Base-by-base conservation (phyloP, 2,888 invertebrate genomes). In the Catocala sponsa region DNA sequence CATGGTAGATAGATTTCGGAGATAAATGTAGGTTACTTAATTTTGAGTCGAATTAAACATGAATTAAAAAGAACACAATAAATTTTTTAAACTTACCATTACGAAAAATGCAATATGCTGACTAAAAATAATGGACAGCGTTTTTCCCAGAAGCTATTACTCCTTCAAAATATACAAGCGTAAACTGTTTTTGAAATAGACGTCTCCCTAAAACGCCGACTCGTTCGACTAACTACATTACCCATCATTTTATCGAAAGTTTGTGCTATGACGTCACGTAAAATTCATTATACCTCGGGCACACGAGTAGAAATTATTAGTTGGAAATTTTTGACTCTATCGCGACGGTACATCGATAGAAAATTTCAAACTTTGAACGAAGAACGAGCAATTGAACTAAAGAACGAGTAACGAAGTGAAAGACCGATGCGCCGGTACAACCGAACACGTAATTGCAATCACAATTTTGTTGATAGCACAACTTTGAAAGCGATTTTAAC, bases 401-500 rank as follows among this genome's bases (percentile, higher is more conserved):
- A 79, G 52, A 52, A 58, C 63, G 72, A 79, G 70, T 77, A 80
- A 79, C 72, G 65, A 76, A 82, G 80, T 76, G 77, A 80, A 76
- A 80, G 71, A 68, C 70, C 78, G 76, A 74, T 66, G 70, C 11
- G 25, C 25, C 25, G 63, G 35, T 66, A 59, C 50, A 78, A 80
- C 78, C 83, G 79, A 79, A 70, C 65, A 68, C 75, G 77, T 85
- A 84, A 87, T 86, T 84, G 80, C 78, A 81, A 71, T 63, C 47
- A 55, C 42, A 55, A 69, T 69, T 52, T 51, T 44, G 33, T 15
- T 58, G 67, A 68, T 70, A 72, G 33, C n/a, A 33, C 56, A 10
- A 55, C 55, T 46, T 68, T 63, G 15, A 32, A 55, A 60, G 35
- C n/a, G 38, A 49, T 55, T 55, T 52, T 38, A 25, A 41, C 2